These are phyloP conservation scores for Folsomia candida DNA, from an alignment of 2,888 invertebrate genomes.

Conservation along the genomic window DNA sequence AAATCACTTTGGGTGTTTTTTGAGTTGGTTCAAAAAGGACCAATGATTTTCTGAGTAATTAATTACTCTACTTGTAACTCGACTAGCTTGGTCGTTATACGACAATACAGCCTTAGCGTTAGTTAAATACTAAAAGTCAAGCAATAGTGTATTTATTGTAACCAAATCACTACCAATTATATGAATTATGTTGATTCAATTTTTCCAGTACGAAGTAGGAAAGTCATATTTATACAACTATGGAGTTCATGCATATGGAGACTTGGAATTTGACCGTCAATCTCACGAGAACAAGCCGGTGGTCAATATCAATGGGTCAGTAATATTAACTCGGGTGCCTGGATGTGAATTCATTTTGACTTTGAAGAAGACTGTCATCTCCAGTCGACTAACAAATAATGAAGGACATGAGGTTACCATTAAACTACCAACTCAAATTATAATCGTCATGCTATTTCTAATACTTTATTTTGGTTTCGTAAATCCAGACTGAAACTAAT, in stretches of 20 bases:
- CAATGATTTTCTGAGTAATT: too few relatives aligned
- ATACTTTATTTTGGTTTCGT: too few relatives aligned
- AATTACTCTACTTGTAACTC: too few relatives aligned
- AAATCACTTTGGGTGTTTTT: too few relatives aligned
- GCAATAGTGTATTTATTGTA: not conserved
- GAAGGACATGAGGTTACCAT: not conserved
- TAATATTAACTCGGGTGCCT: slow-evolving; percentile 9
- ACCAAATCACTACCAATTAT: not conserved
- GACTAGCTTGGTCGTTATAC: too few relatives aligned
- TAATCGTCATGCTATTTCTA: not conserved
- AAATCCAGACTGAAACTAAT: not conserved
- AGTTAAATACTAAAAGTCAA: too few relatives aligned
- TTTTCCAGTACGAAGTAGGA: slow-evolving; percentile 30
- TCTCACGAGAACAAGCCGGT: not conserved
- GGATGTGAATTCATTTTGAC: slow-evolving; percentile 27
- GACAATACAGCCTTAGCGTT: too few relatives aligned
- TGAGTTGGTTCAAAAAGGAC: too few relatives aligned
- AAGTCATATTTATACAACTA: slow-evolving; percentile 28
- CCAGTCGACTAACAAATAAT: not conserved
- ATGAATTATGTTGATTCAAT: not conserved
- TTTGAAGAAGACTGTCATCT: slow-evolving; percentile 4
- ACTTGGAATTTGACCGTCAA: not conserved
- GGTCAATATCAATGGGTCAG: not conserved
- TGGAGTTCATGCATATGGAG: not conserved
- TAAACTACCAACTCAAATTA: not conserved